phyloP scores from a whole-genome alignment of 2,797 vertebrate species.

The Ataeniobius toweri region DNA sequence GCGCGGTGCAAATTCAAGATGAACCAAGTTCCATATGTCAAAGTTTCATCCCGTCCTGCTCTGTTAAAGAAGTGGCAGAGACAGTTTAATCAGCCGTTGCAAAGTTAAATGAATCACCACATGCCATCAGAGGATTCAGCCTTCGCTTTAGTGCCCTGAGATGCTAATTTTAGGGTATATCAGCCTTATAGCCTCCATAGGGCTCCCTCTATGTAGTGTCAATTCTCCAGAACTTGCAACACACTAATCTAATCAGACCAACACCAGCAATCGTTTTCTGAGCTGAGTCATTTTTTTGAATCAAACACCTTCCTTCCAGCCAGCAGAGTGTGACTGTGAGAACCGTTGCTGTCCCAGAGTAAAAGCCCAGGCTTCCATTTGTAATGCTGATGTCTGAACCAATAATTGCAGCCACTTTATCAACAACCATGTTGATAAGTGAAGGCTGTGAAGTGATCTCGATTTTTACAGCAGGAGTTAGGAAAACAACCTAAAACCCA shows the following conservation, averaged over 20 bases:
- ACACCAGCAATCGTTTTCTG: constrained; percentile 59
- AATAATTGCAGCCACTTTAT: constrained; percentile 45
- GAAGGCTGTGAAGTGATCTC: constrained; percentile 6
- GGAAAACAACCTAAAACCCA: constrained; percentile 19
- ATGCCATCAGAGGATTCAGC: constrained; percentile 58
- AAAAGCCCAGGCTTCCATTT: constrained; percentile 44
- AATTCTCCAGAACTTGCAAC: constrained; percentile 50
- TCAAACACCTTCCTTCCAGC: constrained; percentile 51
- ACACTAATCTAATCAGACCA: constrained; percentile 64
- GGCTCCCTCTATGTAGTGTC: constrained; percentile 51
- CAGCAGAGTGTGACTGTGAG: constrained; percentile 40
- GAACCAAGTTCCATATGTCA: constrained; percentile 57
- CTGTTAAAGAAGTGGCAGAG: constrained; percentile 54
- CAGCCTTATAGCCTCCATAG: constrained; percentile 53
- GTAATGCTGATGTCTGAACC: constrained; percentile 45
- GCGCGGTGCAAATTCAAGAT: constrained; percentile 34
- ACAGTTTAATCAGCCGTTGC: constrained; percentile 70
- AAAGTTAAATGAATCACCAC: constrained; percentile 68
- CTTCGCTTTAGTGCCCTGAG: constrained; percentile 40
- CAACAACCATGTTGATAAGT: constrained; percentile 47
- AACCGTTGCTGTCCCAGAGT: constrained; percentile 36
- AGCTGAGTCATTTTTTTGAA: constrained; percentile 46
- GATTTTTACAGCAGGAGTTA: constrained; percentile 6
- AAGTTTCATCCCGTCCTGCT: constrained; percentile 57
- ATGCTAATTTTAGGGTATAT: constrained; percentile 56